Conservation (phyloP, 2,797 vertebrate species). For the Orientallactaga sibirica region DNA sequence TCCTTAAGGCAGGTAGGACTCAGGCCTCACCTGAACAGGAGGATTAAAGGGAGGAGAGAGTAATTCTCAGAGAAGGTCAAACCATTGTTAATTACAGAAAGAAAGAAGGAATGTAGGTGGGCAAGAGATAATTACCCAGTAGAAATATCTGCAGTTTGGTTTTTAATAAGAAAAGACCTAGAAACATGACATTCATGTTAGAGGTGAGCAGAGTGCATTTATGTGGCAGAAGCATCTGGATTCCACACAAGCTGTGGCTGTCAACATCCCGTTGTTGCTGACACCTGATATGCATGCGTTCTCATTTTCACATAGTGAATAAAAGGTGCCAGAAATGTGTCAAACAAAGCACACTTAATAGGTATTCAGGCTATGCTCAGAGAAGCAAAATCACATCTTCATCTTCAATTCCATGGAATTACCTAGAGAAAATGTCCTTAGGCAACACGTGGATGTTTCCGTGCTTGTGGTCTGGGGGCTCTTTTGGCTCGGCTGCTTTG, state of each 20-base stretch:
- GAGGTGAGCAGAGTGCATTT: background rate
- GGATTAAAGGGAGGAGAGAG: background rate
- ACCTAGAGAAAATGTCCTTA: background rate
- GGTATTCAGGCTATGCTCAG: background rate
- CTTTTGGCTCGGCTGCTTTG: background rate
- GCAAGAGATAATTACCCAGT: background rate
- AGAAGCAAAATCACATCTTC: background rate
- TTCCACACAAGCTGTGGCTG: background rate
- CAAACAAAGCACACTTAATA: background rate
- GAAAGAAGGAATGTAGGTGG: background rate
- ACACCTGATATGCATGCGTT: background rate
- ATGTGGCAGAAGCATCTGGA: background rate
- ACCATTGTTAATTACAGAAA: background rate
- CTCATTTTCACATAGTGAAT: background rate
- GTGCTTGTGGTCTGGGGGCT: conserved; percentile 28
- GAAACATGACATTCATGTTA: background rate
- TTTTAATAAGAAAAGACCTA: background rate
- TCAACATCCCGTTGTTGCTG: background rate
- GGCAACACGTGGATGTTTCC: conserved; percentile 67
- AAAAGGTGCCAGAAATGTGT: background rate
- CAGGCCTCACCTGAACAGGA: background rate
- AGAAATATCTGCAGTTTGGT: background rate
- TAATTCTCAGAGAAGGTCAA: background rate
- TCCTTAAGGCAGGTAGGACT: too few relatives aligned
- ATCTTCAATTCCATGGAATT: background rate